Conservation (phyloP, 1,140 invertebrate species). For the Frieseomelitta varia region DNA sequence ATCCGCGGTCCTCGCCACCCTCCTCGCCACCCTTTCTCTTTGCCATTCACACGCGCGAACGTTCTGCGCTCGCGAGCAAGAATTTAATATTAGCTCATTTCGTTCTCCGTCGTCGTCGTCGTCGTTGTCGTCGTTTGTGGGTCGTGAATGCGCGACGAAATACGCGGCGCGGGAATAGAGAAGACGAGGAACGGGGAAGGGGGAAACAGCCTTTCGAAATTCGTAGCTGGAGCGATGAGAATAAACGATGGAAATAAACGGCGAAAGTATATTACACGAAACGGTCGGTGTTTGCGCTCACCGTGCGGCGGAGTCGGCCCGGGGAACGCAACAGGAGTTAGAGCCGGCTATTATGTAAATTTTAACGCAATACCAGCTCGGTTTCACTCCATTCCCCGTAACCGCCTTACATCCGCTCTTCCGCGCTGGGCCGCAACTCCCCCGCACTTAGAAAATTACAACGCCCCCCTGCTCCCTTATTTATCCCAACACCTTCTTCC, state of each 20-base stretch:
- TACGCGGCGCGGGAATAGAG: no score
- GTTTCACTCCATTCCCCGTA: constrained; percentile 67
- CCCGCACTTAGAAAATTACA: constrained; percentile 73
- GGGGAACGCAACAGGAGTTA: constrained; percentile 52
- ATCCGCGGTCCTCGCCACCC: rapidly evolving
- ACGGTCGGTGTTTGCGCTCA: constrained; percentile 26
- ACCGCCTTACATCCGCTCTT: constrained; percentile 71
- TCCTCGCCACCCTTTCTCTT: rapidly evolving
- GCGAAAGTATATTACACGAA: constrained; percentile 41
- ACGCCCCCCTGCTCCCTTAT: constrained; percentile 15
- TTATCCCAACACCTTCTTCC: not conserved
- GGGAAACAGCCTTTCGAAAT: constrained; percentile 8
- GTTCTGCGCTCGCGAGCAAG: not conserved
- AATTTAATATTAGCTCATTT: constrained; percentile 10
- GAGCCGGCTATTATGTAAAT: constrained; percentile 74
- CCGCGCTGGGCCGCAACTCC: constrained; percentile 53
- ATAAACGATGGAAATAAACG: constrained; percentile 43
- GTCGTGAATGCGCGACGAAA: no score
- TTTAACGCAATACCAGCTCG: constrained; percentile 73
- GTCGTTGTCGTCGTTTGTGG: not conserved
- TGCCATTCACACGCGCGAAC: not conserved
- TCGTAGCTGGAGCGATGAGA: constrained; percentile 32
- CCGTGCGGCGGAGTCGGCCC: constrained; percentile 27
- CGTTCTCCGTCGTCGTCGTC: not conserved
- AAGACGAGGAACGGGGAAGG: not conserved